Evolutionary conservation across 2,113 vertebrate species (phyloP), one percentile per base, ranked within the genome.

Genomic region (Pyxicephalus adspersus): DNA sequence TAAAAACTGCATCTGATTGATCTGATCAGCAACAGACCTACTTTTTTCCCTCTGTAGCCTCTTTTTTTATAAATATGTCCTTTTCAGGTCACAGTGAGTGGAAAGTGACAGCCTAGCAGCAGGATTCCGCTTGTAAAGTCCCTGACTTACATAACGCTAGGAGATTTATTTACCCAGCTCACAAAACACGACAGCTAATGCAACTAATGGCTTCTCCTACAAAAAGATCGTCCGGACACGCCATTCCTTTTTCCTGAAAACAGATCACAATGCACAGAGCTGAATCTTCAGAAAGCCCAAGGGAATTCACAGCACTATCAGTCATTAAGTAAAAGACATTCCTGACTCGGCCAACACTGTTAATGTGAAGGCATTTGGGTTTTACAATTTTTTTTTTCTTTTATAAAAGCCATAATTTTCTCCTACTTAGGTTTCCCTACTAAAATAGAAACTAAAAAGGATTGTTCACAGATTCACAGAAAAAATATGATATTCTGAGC

Each of bases 131-230:
- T 55, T 25, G 52, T 25, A n/a, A 45, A 73, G 51, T 25, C 68
- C 51, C 18, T n/a, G 29, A 29, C 20, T 73, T 73, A 73, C 16
- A 26, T 73, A 73, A 73, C 20, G 8, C 52, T 55, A 15, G 7
- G 55, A 31, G 70, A 73, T 73, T 55, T 73, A 73, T 73, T 55
- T 15, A 29, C 15, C 19, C 52, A 31, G 52, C 51, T 34, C 68
- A 31, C 25, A 57, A 18, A 58, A 57, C 70, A 73, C 29, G 70
- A 73, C 51, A 70, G 67, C 23, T 52, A 73, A 58, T 73, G 70
- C 70, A 73, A 22, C 51, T 73, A 73, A 73, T 57, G 70, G 70
- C 70, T 52, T 57, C 55, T 16, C 13, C 38, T 45, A 45, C 38
- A 45, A 2, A n/a, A 45, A 45, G 38, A 34, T n/a, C 34, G 52